Base-by-base conservation (phyloP, 2,888 invertebrate species). In the Omphaloscelis lunosa region DNA sequence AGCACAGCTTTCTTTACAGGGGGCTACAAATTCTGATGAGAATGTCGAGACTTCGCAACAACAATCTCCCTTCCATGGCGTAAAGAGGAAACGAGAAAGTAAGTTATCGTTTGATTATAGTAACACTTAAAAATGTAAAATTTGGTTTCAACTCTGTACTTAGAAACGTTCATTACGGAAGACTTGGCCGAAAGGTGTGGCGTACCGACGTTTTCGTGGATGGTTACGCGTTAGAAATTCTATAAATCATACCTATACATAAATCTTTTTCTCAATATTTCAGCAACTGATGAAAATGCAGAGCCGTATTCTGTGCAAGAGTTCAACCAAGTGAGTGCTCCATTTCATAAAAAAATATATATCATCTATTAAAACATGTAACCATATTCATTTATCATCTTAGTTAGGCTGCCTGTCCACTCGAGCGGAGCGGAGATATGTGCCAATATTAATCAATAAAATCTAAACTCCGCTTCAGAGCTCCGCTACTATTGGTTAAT, bases 251-350 rank as follows among this genome's bases (percentile, higher is more conserved):
- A 59, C 34, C 20, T 9, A 34, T 51, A 34, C 5, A 45, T 61
- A 67, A 67, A 20, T 20, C 1, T 58, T 61, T 59, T 48, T 71
- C 62, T 75, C 67, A 80, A 85, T 80, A 68, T 90, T 91, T 67
- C 89, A 92, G 93, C 86, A 11, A 77, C 78, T 39, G 92, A 91
- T 9, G 89, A 90, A 17, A 87, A 75, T 71, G 76, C 53, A 3
- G 94, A 94, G 66, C 90, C 90, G 1, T 84, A 80, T 58, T 90
- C 94, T 23, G 93, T 93, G 2, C 92, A 92, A 79, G 94, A 94
- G 48, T 95, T 94, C 65, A 95, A 95, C 86, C 93, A 93, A 87
- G 95, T 95, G 66, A 90, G 93, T 84, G 41, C 3, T 9, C 29
- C 17, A 51, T 72, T 71, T 72, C 61, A 8, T 27, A 56, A 53